Evolutionary conservation across 2,888 invertebrate genomes (phyloP).

Genomic region (Scaptomyza flava): DNA sequence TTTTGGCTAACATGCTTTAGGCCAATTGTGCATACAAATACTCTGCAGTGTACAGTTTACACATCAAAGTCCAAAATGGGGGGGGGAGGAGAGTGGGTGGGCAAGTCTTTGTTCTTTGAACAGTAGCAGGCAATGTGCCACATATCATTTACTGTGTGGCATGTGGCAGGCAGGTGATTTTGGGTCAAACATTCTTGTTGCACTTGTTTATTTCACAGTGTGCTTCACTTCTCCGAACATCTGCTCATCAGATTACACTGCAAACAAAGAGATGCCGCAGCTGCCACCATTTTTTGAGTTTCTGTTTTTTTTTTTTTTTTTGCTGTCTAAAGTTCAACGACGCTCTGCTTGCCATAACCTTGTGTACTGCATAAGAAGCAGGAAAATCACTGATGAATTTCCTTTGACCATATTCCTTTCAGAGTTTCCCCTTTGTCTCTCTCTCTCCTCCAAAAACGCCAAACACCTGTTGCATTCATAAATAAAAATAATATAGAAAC

Average conservation of each 20-base stretch:
- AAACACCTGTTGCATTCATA: slow-evolving; percentile 76
- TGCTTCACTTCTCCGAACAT: slow-evolving; percentile 57
- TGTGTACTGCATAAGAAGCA: slow-evolving; percentile 51
- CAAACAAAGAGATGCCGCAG: slow-evolving; percentile 44
- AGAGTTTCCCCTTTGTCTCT: neutral
- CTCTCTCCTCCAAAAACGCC: neutral
- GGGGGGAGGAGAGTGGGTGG: no score
- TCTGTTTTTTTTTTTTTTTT: neutral
- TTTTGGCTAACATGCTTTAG: slow-evolving; percentile 57
- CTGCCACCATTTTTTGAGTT: slow-evolving; percentile 15
- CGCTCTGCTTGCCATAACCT: slow-evolving; percentile 6
- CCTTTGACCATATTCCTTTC: slow-evolving; percentile 42
- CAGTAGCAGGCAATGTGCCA: slow-evolving; percentile 48
- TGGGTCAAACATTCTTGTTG: slow-evolving; percentile 67
- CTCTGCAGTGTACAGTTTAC: neutral
- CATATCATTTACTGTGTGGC: slow-evolving; percentile 39
- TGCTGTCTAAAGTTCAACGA: slow-evolving; percentile 44
- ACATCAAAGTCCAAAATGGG: slow-evolving; percentile 36
- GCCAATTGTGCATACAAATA: slow-evolving; percentile 64
- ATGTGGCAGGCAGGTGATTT: slow-evolving; percentile 75
- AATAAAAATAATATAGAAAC: slow-evolving; percentile 39
- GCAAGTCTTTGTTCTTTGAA: no score
- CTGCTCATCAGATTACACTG: slow-evolving; percentile 66
- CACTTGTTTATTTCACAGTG: slow-evolving; percentile 52
- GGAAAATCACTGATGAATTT: slow-evolving; percentile 41